A percentile compares a stretch with the other conserved stretches of the same genome.
These are phyloP conservation scores for rat (Rattus norvegicus) DNA, from an alignment of 2,113 vertebrate genomes.

Conservation along the genomic window DNA sequence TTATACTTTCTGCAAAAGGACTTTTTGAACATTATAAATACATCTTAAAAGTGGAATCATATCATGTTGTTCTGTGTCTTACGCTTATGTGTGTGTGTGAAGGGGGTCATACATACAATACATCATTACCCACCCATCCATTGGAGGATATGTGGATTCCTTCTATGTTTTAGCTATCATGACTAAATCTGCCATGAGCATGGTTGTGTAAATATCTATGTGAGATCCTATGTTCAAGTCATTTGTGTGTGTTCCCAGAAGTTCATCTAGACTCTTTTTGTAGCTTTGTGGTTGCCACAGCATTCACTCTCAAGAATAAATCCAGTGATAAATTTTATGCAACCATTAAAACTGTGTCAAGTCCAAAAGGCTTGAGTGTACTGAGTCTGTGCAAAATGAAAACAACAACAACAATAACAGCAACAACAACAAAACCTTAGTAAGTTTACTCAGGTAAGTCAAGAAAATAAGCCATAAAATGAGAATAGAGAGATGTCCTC, in stretches of 20 bases:
- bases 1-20: background rate
- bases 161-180: background rate
- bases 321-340: background rate
- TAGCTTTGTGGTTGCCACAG: background rate
- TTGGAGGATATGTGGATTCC: background rate
- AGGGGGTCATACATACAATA: no score
- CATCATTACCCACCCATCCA: background rate
- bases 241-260: background rate
- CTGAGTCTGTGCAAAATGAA: background rate
- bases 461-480: background rate
- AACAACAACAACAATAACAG: background rate
- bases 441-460: background rate
- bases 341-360: background rate
- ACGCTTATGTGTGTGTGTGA: background rate
- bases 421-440: background rate
- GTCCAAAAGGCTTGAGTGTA: background rate
- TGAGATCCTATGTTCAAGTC: background rate
- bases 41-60: no score
- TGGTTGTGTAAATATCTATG: background rate
- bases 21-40: background rate
- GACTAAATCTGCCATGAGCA: background rate
- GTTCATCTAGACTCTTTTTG: background rate
- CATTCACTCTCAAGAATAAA: background rate
- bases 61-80: background rate
- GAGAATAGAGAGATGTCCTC: background rate